Conservation (phyloP, 2,113 vertebrate species). For the Rafetus swinhoei region DNA sequence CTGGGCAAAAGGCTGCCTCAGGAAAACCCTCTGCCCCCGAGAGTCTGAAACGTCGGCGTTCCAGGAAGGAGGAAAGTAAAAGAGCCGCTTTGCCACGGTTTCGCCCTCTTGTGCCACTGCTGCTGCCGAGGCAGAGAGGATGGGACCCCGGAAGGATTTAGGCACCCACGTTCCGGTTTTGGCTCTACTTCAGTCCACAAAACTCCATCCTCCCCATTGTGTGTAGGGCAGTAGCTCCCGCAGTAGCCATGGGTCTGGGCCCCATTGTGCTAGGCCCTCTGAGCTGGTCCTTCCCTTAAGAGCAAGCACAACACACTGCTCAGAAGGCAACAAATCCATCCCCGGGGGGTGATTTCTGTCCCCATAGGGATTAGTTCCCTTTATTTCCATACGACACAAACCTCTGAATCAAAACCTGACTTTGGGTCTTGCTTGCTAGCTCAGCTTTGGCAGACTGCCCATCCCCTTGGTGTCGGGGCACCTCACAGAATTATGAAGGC, state of each 20-base stretch:
- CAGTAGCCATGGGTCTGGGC: fast-evolving
- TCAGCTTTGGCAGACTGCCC: background rate
- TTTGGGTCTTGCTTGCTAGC: background rate
- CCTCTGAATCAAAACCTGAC: background rate
- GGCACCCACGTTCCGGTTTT: too few relatives aligned
- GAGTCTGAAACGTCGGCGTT: background rate
- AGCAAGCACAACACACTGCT: background rate
- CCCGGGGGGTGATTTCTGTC: background rate
- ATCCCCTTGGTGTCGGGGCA: too few relatives aligned
- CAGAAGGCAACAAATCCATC: background rate
- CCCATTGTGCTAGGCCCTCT: too few relatives aligned
- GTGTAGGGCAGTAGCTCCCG: background rate
- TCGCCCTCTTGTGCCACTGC: background rate
- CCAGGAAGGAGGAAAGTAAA: fast-evolving
- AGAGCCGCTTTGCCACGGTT: background rate
- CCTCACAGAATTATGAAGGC: background rate
- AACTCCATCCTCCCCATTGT: too few relatives aligned
- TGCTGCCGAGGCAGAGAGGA: fast-evolving
- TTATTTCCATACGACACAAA: background rate
- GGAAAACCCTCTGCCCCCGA: background rate
- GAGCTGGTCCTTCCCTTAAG: background rate
- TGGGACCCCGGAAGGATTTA: too few relatives aligned
- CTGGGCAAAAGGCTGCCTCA: fast-evolving
- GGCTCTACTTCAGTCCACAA: too few relatives aligned
- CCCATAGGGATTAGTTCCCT: background rate